Percentiles rank a stretch among this genome's conserved stretches.
These are phyloP conservation scores for Acanthurus lineatus DNA, from an alignment of 2,797 vertebrate genomes.

Conservation along the genomic window DNA sequence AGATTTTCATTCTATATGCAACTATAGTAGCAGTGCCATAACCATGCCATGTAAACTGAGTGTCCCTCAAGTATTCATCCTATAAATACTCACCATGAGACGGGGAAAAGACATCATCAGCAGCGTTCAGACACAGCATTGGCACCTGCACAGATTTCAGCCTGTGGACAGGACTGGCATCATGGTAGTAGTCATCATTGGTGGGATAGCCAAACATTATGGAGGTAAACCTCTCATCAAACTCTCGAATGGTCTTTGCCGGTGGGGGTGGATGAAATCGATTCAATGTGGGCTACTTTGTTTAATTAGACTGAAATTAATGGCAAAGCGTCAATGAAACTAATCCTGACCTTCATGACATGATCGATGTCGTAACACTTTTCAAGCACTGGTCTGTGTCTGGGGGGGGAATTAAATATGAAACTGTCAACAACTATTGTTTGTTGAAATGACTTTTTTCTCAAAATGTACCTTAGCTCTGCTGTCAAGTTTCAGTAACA, in stretches of 20 bases:
- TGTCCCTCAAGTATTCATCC: background rate
- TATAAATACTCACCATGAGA: conserved; percentile 89
- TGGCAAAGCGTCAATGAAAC: conserved; percentile 28
- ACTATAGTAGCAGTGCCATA: background rate
- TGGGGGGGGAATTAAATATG: conserved; percentile 73
- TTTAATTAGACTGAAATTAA: conserved; percentile 25
- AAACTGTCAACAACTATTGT: conserved; percentile 43
- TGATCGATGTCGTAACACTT: conserved; percentile 96
- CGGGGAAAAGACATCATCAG: conserved; percentile 98
- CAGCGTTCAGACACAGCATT: conserved; percentile 96
- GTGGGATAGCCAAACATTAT: conserved; percentile 97
- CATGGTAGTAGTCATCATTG: conserved; percentile 95
- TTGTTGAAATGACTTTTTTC: conserved; percentile 29
- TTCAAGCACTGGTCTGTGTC: conserved; percentile 95
- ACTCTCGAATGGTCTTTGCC: conserved; percentile 97
- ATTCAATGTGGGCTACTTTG: background rate
- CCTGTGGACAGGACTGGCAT: conserved; percentile 93
- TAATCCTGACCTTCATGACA: conserved; percentile 93
- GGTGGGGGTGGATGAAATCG: conserved; percentile 54
- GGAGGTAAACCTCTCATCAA: conserved; percentile 96
- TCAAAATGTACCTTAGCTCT: conserved; percentile 28
- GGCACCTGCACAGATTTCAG: conserved; percentile 96
- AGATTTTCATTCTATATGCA: background rate
- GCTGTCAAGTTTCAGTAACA: conserved; percentile 36
- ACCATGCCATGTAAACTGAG: background rate